Conservation (phyloP, 2,888 invertebrate genomes). For the Plagodis pulveraria region DNA sequence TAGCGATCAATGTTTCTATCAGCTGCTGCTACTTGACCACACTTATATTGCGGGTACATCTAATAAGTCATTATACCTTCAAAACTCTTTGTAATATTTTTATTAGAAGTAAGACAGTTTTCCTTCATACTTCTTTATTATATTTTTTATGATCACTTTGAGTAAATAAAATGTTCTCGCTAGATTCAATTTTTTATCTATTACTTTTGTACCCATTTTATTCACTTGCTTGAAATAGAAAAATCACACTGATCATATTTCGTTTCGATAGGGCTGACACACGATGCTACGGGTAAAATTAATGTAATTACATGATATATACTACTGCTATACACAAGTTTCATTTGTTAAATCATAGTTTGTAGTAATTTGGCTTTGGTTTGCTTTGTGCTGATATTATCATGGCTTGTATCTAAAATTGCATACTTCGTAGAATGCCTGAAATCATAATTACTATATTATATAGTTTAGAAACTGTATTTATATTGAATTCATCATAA, state of each 20-base stretch:
- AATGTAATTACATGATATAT: slow-evolving; percentile 24
- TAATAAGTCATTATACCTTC: no score
- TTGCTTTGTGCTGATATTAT: slow-evolving; percentile 17
- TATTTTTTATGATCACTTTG: no score
- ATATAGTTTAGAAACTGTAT: no score
- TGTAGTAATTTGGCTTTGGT: slow-evolving; percentile 24
- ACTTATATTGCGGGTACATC: no score
- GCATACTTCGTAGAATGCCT: neutral
- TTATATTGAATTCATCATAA: no score
- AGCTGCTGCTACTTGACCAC: no score
- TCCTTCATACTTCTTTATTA: no score
- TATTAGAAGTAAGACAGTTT: no score
- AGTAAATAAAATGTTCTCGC: no score
- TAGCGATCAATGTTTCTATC: no score
- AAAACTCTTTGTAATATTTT: no score
- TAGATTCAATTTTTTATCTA: no score
- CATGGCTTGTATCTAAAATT: slow-evolving; percentile 16
- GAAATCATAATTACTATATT: neutral
- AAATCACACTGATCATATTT: slow-evolving; percentile 23
- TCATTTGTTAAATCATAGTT: slow-evolving; percentile 7
- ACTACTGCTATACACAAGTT: neutral
- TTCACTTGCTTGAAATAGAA: neutral
- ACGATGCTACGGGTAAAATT: slow-evolving; percentile 26
- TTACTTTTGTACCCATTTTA: neutral
- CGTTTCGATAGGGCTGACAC: slow-evolving; percentile 30